Percentiles rank a stretch among this genome's conserved stretches.
Evolutionary conservation across 2,797 vertebrate genomes (phyloP).

Genomic region (Garrulus glandarius): DNA sequence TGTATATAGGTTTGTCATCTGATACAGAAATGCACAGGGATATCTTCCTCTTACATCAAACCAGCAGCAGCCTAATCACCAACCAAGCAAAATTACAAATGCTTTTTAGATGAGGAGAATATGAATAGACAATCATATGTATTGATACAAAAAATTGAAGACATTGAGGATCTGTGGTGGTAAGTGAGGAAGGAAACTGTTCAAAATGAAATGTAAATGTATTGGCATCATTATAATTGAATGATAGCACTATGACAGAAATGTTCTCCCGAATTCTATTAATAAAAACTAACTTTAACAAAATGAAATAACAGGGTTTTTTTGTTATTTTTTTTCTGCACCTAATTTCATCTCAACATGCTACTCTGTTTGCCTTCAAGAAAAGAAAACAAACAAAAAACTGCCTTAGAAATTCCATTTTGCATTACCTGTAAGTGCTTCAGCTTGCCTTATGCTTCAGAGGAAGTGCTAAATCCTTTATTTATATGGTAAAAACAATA

Average conservation of each 20-base stretch:
- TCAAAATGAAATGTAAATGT: background rate
- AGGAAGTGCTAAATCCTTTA: slow-evolving; percentile 23
- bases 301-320: background rate
- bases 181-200: background rate
- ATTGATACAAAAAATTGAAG: background rate
- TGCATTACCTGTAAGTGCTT: background rate
- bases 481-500: slow-evolving; percentile 35
- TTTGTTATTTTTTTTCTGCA: background rate
- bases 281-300: background rate
- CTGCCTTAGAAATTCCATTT: background rate
- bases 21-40: background rate
- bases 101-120: background rate
- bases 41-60: background rate
- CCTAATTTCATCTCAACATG: background rate
- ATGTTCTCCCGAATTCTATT: background rate
- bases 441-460: background rate
- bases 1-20: background rate
- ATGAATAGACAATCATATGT: background rate
- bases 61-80: background rate
- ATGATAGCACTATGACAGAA: background rate
- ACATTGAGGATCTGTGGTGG: background rate
- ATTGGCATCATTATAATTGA: background rate
- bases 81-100: background rate
- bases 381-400: background rate
- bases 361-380: background rate